Evolutionary conservation across 1,140 invertebrate species (phyloP).

Genomic region (Anastrepha obliqua): DNA sequence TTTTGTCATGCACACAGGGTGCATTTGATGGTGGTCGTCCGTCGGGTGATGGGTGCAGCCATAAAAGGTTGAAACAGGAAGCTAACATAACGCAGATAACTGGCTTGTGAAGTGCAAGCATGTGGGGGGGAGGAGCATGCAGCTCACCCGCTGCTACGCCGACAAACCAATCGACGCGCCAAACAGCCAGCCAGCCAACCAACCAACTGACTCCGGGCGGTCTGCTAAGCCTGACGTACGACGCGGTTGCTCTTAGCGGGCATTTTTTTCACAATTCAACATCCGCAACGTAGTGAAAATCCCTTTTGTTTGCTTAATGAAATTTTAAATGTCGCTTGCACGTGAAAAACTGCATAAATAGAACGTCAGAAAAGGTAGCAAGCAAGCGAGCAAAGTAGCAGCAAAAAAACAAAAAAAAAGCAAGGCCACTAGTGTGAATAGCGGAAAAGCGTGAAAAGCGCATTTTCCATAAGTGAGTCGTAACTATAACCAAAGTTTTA

Average conservation of each 20-base stretch:
- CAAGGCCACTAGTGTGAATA: slow-evolving; percentile 12
- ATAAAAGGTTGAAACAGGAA: background rate
- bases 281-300: slow-evolving; percentile 15
- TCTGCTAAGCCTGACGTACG: slow-evolving; percentile 1
- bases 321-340: slow-evolving; percentile 41
- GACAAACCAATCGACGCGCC: slow-evolving; percentile 4
- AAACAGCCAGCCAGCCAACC: background rate
- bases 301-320: slow-evolving; percentile 39
- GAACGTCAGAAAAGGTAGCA: background rate
- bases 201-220: background rate
- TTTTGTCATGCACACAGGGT: slow-evolving; percentile 36
- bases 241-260: background rate
- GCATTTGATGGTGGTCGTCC: background rate
- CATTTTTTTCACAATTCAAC: background rate
- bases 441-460: slow-evolving; percentile 8
- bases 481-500: slow-evolving; percentile 10
- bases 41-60: background rate
- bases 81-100: background rate
- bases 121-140: background rate
- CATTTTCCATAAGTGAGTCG: slow-evolving; percentile 35
- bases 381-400: background rate
- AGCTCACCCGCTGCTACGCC: background rate
- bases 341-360: background rate
- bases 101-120: background rate
- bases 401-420: background rate